Base-by-base conservation (phyloP, 2,113 vertebrate species). In the Suncus etruscus region DNA sequence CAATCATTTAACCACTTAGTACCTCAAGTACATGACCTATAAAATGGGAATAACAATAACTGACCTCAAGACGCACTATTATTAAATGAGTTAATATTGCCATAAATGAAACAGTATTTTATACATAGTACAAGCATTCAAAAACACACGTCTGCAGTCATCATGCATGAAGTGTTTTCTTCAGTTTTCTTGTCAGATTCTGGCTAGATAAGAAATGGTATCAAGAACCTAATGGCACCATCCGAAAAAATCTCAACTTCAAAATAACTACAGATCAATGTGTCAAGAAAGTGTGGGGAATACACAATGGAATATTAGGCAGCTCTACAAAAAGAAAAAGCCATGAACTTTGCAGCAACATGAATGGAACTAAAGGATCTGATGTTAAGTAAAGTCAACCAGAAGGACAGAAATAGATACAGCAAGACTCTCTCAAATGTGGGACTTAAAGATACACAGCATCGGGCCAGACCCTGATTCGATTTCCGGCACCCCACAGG, bases 61-160 rank as follows among this genome's bases (percentile, higher is more conserved):
- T 73, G 51, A 76, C 0, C 0, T 61, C 27, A 66, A 16, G 11
- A 50, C 48, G 22, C 32, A 75, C 29, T 94, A 75, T 61, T 51
- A 80, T 51, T 27, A 91, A 86, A 80, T 79, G 22, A 94, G n/a
- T 18, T 20, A 85, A 58, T 85, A 82, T 22, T 18, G 93, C 90
- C 77, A n/a, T n/a, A 66, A 66, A 86, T 73, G 68, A 87, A 91
- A 79, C 11, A 48, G 63, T 29, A 79, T 73, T n/a, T 89, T 63
- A 65, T 63, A 86, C 10, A 86, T 14, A 86, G 6, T 39, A 54
- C 15, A 79, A 91, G 15, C 16, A 66, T n/a, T 91, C 27, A 78
- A 81, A 82, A 92, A 80, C 39, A 39, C 39, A 39, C 39, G 39
- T 39, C 39, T 25, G 54, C 69, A 70, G 29, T 78, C 48, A 84